These are phyloP conservation scores for Physocephala rufipes DNA, from an alignment of 2,888 invertebrate species.

Conservation along the genomic window DNA sequence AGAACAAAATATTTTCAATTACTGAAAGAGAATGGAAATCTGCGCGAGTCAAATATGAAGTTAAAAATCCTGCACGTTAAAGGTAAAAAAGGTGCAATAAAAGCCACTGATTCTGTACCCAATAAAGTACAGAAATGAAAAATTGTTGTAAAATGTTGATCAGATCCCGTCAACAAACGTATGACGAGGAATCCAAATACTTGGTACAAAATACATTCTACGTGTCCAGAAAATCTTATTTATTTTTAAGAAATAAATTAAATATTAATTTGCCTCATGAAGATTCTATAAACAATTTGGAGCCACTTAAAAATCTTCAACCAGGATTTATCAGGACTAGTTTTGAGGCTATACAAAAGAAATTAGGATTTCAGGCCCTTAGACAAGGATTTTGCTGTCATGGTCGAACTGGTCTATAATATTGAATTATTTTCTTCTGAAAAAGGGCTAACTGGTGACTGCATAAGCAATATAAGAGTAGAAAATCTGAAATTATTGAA, in stretches of 20 bases:
- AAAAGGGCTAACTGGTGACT: constrained; percentile 29
- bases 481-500: constrained; percentile 29
- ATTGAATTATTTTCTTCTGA: constrained; percentile 36
- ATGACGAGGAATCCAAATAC: constrained; percentile 19
- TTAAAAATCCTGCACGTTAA: no score
- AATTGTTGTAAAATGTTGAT: no score
- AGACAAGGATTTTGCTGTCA: constrained; percentile 16
- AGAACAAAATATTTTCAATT: no score
- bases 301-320: constrained; percentile 25
- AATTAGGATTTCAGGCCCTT: background rate
- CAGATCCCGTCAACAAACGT: background rate
- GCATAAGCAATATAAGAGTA: constrained; percentile 21
- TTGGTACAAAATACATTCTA: constrained; percentile 37
- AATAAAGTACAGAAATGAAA: no score
- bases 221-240: constrained; percentile 29
- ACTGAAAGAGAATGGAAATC: no score
- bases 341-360: constrained; percentile 23
- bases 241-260: no score
- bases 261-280: constrained; percentile 28
- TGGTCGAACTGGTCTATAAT: constrained; percentile 34
- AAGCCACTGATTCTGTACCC: no score
- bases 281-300: constrained; percentile 31
- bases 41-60: no score
- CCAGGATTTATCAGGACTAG: background rate
- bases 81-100: no score